Evolutionary conservation across 2,888 invertebrate species (phyloP), one percentile per base, ranked within the genome.

Genomic region (Drosophila meridionalis): DNA sequence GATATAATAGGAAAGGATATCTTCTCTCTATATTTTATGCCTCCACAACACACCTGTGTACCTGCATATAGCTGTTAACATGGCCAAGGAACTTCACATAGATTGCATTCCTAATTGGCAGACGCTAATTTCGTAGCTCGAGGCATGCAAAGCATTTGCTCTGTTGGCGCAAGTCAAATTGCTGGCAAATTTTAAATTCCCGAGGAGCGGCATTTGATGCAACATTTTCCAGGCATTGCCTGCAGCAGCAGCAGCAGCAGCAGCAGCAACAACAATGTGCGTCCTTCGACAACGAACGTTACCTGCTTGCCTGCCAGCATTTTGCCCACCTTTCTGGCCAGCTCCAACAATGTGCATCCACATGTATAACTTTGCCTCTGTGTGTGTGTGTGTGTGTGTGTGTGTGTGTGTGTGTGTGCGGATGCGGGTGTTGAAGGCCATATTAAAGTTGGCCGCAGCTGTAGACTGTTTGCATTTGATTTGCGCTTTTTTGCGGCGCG

Each of bases 341-440:
- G 67, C 47, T 69, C 72, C 66, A 81, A 84, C 87, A 87, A 71
- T 72, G 85, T 77, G 69, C 50, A 69, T n/a, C 59, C 32, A 42
- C 45, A 30, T 47, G 52, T 55, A 48, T 14, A 52, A 40, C 47
- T 50, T 40, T 30, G 48, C n/a, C 57, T 30, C 58, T 43, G 45
- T 53, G 47, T 11, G n/a, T 42, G 42, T 0, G 45, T 28, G 61
- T 32, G 48, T 26, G 11, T n/a, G 34, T 20, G 53, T 53, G 47
- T n/a, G 34, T 50, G 55, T 14, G 62, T 47, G 34, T 14, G 34
- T 56, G 52, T 50, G 65, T 43, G 61, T 40, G 55, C 43, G 56
- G 45, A 42, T 56, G 69, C 45, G 66, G 38, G 60, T 79, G 81
- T 72, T 86, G 84, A 87, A 90, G 90, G 89, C 67, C 90, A 73